These are phyloP conservation scores for Bugula neritina DNA, from an alignment of 2,888 invertebrate genomes.

Conservation along the genomic window DNA sequence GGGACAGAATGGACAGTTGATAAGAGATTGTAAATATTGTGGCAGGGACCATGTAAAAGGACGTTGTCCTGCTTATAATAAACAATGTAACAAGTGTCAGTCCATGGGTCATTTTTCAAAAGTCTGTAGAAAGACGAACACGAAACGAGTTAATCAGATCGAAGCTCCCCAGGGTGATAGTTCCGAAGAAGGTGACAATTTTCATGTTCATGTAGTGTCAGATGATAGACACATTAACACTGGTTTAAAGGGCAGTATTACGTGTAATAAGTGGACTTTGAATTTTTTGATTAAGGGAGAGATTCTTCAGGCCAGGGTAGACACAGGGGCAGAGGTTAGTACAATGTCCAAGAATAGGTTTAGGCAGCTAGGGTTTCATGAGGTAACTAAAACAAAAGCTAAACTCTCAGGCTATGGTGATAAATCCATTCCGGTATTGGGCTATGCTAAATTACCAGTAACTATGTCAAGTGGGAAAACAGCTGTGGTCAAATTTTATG, in stretches of 20 bases:
- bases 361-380: not conserved
- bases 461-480: too few species aligned
- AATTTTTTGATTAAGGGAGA: not conserved
- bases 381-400: not conserved
- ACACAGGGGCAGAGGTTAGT: slow-evolving; percentile 8
- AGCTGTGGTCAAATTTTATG: not conserved
- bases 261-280: not conserved
- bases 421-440: slow-evolving; percentile 7
- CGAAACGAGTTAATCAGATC: not conserved
- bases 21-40: slow-evolving; percentile 12
- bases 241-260: not conserved
- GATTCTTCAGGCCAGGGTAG: not conserved
- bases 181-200: not conserved
- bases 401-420: not conserved
- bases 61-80: slow-evolving; percentile 6
- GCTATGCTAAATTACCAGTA: too few species aligned
- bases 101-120: not conserved
- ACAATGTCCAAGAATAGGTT: not conserved
- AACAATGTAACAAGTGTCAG: not conserved
- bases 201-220: not conserved
- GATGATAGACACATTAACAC: not conserved
- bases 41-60: slow-evolving; percentile 1
- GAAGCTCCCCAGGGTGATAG: not conserved
- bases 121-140: not conserved
- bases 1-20: not conserved